Evolutionary conservation across 2,888 invertebrate genomes (phyloP), one percentile per base, ranked within the genome.

Genomic region (Eubasilissa splendida): DNA sequence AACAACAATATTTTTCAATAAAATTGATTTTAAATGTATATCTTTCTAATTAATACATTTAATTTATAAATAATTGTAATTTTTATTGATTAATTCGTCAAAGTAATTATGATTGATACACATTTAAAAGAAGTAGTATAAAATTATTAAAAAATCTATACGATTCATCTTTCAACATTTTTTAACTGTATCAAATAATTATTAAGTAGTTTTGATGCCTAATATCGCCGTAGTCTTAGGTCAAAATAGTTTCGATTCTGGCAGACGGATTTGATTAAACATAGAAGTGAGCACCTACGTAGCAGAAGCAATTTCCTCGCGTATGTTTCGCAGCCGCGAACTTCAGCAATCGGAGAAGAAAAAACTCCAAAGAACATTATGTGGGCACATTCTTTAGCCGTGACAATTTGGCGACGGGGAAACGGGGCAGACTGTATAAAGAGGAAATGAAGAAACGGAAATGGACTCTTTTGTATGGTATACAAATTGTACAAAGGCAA

Each of bases 401-500:
- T 80, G 80, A 82, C 82, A 82, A 80, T 82, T 80, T 80, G 63
- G 71, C 74, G 60, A 22, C 22, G 63, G 73, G 63, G 60, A 77
- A 82, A 68, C 71, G 74, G 76, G 73, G 76, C 76, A 71, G 78
- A 54, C 71, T 60, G 80, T 77, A 75, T 73, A 80, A 77, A 75
- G 82, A 80, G 80, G 82, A 80, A 82, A 78, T 82, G 77, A 80
- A 80, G 82, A 80, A 80, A 80, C 80, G 82, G 80, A 82, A 82
- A 82, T 82, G 82, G 82, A 80, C 82, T 82, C 82, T 78, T 80
- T 80, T 78, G 78, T 80, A 75, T 65, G 59, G 80, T 82, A 78
- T 80, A 82, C 82, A 82, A 82, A 82, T 82, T 82, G 82, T 80
- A 80, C 80, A 82, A 82, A 82, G 80, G 81, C 71, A 77, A 79